Base-by-base conservation (phyloP, 2,888 invertebrate genomes). In the Calameuta pallipes region DNA sequence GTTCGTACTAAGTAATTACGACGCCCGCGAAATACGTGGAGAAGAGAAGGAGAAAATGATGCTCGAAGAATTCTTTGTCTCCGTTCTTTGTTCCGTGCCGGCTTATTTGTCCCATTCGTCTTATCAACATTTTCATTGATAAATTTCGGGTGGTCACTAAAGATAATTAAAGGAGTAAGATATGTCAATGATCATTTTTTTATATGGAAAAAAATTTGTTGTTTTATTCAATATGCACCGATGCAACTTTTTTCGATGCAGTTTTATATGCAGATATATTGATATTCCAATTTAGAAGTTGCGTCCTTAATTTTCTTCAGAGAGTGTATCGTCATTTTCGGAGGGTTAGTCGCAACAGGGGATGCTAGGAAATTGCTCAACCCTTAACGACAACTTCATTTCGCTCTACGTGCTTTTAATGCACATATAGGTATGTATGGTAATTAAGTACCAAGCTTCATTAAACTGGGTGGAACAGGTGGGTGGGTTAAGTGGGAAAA, bases 401-500 rank as follows among this genome's bases (percentile, higher is more conserved):
- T 23, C 2, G 56, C 23, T 56, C 23, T 56, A 56, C 15, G 41
- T 15, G 23, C 41, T 23, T 75, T 35, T 56, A 33, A 34, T 35
- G 23, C 3, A 9, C 41, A 9, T 56, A 56, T 56, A 56, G 9
- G 41, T 56, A 56, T 56, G 56, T 56, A 56, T 56, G 56, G 56
- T 56, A 56, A 56, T 56, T 23, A 56, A 56, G 56, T 56, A 15
- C 34, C 41, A 37, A 78, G 36, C 33, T 31, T 36, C 35, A 56
- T 41, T 75, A 31, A 76, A 76, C n/a, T 23, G 37, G 75, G 31
- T 73, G 71, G 71, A 73, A 73, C 73, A 73, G 33, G 23, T 33
- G 75, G 30, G 74, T 30, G 15, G 31, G 73, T 9, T 41, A 33
- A 69, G 70, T 68, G 34, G 56, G 23, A 56, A 56, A 56, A 56